phyloP scores from a whole-genome alignment of 1,140 invertebrate species.

The Drosophila funebris region DNA sequence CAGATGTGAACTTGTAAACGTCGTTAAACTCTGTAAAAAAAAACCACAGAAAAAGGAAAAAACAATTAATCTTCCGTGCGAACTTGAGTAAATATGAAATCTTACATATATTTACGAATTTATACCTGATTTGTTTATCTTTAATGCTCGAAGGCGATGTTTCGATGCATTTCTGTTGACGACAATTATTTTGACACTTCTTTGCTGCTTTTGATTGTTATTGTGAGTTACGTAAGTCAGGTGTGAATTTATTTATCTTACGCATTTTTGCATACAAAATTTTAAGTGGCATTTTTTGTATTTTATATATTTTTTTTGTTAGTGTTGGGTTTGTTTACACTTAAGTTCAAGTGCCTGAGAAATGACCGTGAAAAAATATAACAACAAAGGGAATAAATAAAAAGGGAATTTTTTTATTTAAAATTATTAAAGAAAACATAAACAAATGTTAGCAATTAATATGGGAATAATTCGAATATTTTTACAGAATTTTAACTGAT shows the following conservation, averaged over 20 bases:
- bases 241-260: constrained; percentile 74
- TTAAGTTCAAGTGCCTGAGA: constrained; percentile 58
- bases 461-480: neutral
- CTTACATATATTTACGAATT: constrained; percentile 13
- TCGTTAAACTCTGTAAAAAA: constrained; percentile 10
- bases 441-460: neutral
- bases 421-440: neutral
- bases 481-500: too few relatives aligned
- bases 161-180: constrained; percentile 67
- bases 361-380: constrained; percentile 70
- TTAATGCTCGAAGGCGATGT: constrained; percentile 33
- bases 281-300: constrained; percentile 48
- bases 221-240: constrained; percentile 68
- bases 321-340: constrained; percentile 21
- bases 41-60: neutral
- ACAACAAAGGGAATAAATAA: constrained; percentile 43
- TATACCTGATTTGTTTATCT: constrained; percentile 24
- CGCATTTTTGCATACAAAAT: constrained; percentile 64
- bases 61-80: constrained; percentile 45
- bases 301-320: too few relatives aligned
- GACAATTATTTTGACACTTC: constrained; percentile 76
- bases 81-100: constrained; percentile 57
- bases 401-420: constrained; percentile 1
- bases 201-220: constrained; percentile 28
- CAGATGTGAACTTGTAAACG: constrained; percentile 28